A percentile compares a stretch with the other conserved stretches of the same genome.
Conservation (phyloP, 2,113 vertebrate genomes). For the Phaethornis superciliosus region DNA sequence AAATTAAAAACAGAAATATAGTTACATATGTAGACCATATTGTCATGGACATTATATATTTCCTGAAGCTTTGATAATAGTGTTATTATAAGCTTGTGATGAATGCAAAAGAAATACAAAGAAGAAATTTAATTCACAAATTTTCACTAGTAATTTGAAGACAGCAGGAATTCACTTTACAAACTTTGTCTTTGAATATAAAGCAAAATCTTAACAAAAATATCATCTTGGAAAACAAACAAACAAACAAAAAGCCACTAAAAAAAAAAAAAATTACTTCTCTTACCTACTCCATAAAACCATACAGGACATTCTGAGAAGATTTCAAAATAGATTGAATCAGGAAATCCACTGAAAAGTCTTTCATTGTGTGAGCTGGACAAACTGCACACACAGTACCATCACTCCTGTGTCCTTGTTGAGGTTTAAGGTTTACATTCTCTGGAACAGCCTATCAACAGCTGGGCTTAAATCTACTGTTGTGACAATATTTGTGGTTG, state of each 20-base stretch:
- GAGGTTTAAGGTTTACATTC: not conserved
- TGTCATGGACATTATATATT: not conserved
- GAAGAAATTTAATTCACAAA: rapidly evolving
- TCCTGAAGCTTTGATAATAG: not conserved
- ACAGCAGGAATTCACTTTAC: not conserved
- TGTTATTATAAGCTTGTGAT: not conserved
- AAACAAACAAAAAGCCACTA: too few species aligned
- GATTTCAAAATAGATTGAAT: not conserved
- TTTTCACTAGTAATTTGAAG: not conserved
- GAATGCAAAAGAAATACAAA: not conserved
- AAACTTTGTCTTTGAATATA: not conserved
- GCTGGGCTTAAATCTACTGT: not conserved
- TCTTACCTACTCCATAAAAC: not conserved
- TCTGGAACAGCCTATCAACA: not conserved
- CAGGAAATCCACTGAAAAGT: not conserved
- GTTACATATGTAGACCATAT: not conserved
- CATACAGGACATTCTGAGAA: not conserved
- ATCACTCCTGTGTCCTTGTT: not conserved
- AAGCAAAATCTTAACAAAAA: not conserved
- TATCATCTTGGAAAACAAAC: not conserved
- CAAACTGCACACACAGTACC: not conserved
- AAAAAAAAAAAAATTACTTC: not conserved
- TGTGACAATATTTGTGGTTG: not conserved
- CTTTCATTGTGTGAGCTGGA: not conserved
- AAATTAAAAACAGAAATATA: not conserved